These are phyloP conservation scores for Scaptomyza polygonia DNA, from an alignment of 2,888 invertebrate species.

Conservation along the genomic window DNA sequence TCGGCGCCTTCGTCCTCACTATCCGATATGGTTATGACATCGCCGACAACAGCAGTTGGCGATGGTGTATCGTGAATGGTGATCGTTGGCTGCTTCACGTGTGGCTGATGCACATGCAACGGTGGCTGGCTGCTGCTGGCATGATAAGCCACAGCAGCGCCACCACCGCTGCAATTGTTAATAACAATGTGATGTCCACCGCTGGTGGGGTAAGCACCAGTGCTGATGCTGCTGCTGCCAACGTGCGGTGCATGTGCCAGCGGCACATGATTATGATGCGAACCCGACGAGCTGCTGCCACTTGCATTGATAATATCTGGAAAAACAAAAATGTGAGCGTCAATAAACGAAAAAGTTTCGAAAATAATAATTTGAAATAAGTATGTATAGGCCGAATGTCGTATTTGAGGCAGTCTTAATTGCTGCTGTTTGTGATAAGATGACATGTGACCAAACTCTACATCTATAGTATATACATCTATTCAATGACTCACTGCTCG, in stretches of 20 bases:
- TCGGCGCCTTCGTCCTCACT: constrained; percentile 93
- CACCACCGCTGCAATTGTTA: constrained; percentile 55
- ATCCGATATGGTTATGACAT: constrained; percentile 94
- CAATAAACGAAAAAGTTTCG: too few relatives aligned
- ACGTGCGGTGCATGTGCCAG: constrained; percentile 76
- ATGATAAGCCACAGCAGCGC: constrained; percentile 40
- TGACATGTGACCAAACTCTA: too few relatives aligned
- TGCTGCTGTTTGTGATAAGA: too few relatives aligned
- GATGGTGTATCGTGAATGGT: constrained; percentile 98
- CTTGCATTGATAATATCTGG: constrained; percentile 75
- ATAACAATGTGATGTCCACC: constrained; percentile 75
- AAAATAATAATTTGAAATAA: too few relatives aligned
- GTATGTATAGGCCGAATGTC: too few relatives aligned
- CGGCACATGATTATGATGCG: constrained; percentile 76
- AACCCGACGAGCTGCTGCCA: constrained; percentile 63
- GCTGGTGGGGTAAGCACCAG: constrained; percentile 56
- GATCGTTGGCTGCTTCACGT: constrained; percentile 89
- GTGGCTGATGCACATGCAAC: constrained; percentile 63
- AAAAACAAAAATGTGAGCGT: background rate
- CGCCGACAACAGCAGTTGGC: constrained; percentile 90
- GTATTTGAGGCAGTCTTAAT: too few relatives aligned
- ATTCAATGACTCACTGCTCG: constrained; percentile 73
- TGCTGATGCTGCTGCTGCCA: constrained; percentile 65
- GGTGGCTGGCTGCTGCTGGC: constrained; percentile 58
- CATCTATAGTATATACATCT: too few relatives aligned